phyloP scores from a whole-genome alignment of 1,140 invertebrate species.

The Pseudomyrmex cubaensis region DNA sequence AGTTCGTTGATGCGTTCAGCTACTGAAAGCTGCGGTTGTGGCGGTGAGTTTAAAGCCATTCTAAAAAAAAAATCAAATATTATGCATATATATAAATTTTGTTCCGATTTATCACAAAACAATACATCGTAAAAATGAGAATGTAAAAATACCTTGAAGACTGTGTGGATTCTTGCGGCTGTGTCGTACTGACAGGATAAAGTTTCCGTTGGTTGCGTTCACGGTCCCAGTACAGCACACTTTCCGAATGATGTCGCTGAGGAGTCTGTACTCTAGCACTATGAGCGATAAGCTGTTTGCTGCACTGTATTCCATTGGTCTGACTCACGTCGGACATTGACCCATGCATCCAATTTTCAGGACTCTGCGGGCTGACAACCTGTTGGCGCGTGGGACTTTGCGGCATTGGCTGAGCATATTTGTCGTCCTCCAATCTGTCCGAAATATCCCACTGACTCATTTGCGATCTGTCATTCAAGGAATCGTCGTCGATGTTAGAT shows the following conservation, averaged over 20 bases:
- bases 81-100: too few species aligned
- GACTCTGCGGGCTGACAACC: conserved; percentile 57
- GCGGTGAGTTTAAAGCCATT: conserved; percentile 80
- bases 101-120: neutral
- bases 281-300: conserved; percentile 90
- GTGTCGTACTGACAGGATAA: conserved; percentile 81
- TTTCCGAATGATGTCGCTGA: conserved; percentile 92
- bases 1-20: conserved; percentile 91
- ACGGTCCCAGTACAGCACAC: conserved; percentile 89
- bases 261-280: conserved; percentile 92
- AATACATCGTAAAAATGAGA: neutral
- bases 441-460: conserved; percentile 71
- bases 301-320: conserved; percentile 75
- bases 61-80: conserved; percentile 73
- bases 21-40: conserved; percentile 87
- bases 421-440: conserved; percentile 66
- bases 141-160: conserved; percentile 62
- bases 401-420: conserved; percentile 72
- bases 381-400: conserved; percentile 73
- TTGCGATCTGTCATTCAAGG: conserved; percentile 60
- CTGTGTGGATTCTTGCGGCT: conserved; percentile 72
- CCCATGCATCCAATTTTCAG: conserved; percentile 79
- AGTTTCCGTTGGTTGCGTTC: conserved; percentile 81
- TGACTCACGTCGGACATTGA: conserved; percentile 80
- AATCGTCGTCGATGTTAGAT: conserved; percentile 76